Evolutionary conservation across 2,113 vertebrate genomes (phyloP).

Genomic region (Chionodraco myersi): DNA sequence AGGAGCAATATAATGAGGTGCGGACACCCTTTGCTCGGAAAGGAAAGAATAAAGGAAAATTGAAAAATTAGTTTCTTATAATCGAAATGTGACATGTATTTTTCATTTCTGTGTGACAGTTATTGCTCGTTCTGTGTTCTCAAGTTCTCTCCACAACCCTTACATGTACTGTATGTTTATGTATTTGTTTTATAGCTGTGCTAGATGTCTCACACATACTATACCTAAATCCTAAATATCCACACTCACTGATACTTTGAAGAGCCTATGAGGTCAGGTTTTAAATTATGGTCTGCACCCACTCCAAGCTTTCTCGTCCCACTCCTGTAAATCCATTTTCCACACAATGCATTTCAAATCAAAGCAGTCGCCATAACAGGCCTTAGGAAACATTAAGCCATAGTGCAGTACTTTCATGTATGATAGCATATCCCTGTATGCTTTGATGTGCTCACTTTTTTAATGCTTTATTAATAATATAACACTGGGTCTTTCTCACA

Average conservation of each 20-base stretch:
- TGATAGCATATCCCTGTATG: slow-evolving; percentile 82
- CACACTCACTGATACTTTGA: slow-evolving; percentile 80
- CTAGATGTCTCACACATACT: too few species aligned
- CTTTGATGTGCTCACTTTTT: slow-evolving; percentile 86
- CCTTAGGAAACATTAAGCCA: slow-evolving; percentile 87
- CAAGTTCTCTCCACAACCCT: slow-evolving; percentile 23
- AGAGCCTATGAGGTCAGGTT: slow-evolving; percentile 84
- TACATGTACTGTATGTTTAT: slow-evolving; percentile 1
- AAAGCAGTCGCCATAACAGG: slow-evolving; percentile 83
- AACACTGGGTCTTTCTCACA: slow-evolving; percentile 77
- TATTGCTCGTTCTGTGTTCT: slow-evolving; percentile 31
- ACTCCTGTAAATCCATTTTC: slow-evolving; percentile 86
- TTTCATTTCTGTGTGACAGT: slow-evolving; percentile 14
- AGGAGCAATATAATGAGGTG: slow-evolving; percentile 58
- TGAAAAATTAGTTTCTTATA: slow-evolving; percentile 37
- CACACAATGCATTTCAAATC: slow-evolving; percentile 88
- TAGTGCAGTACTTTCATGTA: slow-evolving; percentile 87
- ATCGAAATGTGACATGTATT: slow-evolving; percentile 24
- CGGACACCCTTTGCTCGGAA: slow-evolving; percentile 32
- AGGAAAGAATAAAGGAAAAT: slow-evolving; percentile 27
- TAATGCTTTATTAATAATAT: slow-evolving; percentile 86
- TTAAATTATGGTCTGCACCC: slow-evolving; percentile 82
- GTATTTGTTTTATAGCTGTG: slow-evolving; percentile 52
- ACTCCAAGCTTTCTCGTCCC: slow-evolving; percentile 66
- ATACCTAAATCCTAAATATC: slow-evolving; percentile 67